These are phyloP conservation scores for Melieria picta DNA, from an alignment of 2,888 invertebrate genomes.

Conservation along the genomic window DNA sequence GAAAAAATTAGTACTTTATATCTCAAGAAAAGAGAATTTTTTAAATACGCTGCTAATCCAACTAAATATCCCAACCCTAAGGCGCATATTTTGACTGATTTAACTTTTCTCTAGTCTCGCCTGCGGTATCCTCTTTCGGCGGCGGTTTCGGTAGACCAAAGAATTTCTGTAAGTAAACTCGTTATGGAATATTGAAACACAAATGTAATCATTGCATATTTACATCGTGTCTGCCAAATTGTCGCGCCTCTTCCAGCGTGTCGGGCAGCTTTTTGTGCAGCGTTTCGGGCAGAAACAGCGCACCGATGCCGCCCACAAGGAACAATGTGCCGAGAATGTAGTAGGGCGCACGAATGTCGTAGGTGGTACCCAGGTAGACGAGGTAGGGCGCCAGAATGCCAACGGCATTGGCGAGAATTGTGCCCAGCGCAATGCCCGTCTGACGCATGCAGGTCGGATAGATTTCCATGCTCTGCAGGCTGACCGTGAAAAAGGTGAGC, in stretches of 20 bases:
- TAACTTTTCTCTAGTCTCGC: conserved; percentile 46
- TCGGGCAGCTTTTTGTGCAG: conserved; percentile 73
- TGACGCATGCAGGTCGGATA: conserved; percentile 76
- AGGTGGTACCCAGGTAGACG: conserved; percentile 68
- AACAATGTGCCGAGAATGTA: conserved; percentile 65
- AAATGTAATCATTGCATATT: conserved; percentile 45
- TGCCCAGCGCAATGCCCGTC: conserved; percentile 72
- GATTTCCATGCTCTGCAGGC: conserved; percentile 73
- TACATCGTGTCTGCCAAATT: conserved; percentile 69
- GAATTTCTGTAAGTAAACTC: conserved; percentile 58
- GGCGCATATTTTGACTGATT: conserved; percentile 51
- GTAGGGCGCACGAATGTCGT: conserved; percentile 66
- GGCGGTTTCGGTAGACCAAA: conserved; percentile 64
- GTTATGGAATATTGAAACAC: no score
- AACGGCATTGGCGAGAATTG: conserved; percentile 69
- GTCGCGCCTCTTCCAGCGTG: conserved; percentile 71
- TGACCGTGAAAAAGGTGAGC: conserved; percentile 70
- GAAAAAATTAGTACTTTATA: no score
- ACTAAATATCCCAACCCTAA: conserved; percentile 29
- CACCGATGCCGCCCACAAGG: conserved; percentile 66
- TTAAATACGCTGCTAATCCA: no score
- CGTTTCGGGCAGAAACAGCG: conserved; percentile 73
- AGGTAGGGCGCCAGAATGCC: conserved; percentile 72
- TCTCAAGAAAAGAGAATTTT: no score
- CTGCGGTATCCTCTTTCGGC: conserved; percentile 19